Conservation (phyloP, 2,888 invertebrate species). For the Thalpophila matura region DNA sequence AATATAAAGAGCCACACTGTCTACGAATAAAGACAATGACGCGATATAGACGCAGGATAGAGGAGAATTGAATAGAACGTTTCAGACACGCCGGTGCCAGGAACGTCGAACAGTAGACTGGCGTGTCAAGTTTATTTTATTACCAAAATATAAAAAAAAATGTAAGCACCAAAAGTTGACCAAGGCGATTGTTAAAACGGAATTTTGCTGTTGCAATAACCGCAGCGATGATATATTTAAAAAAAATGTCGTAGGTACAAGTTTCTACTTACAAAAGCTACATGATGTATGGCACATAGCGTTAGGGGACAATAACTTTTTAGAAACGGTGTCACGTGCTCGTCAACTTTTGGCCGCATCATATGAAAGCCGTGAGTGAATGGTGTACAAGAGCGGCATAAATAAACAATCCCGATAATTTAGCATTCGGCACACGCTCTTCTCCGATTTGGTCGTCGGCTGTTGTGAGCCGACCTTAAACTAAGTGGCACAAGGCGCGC, state of each 20-base stretch:
- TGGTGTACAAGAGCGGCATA: slow-evolving; percentile 61
- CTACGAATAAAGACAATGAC: slow-evolving; percentile 61
- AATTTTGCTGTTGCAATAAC: slow-evolving; percentile 38
- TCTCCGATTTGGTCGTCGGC: slow-evolving; percentile 64
- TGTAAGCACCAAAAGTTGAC: slow-evolving; percentile 28
- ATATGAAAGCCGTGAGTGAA: slow-evolving; percentile 57
- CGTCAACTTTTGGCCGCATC: slow-evolving; percentile 46
- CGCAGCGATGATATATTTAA: background rate
- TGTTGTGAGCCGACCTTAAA: slow-evolving; percentile 65
- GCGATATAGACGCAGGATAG: slow-evolving; percentile 46
- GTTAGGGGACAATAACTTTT: slow-evolving; percentile 51
- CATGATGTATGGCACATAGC: background rate
- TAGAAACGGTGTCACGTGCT: slow-evolving; percentile 58
- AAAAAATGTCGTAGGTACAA: background rate
- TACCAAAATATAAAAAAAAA: slow-evolving; percentile 44
- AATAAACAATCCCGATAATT: slow-evolving; percentile 62
- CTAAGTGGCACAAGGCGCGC: slow-evolving; percentile 71
- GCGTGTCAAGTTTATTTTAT: slow-evolving; percentile 53
- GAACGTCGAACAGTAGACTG: slow-evolving; percentile 54
- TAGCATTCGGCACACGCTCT: slow-evolving; percentile 67
- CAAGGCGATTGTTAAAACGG: slow-evolving; percentile 32
- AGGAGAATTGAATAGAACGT: slow-evolving; percentile 61
- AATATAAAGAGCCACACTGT: slow-evolving; percentile 61
- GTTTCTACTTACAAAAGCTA: background rate
- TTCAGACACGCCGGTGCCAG: slow-evolving; percentile 65